phyloP scores from a whole-genome alignment of 2,113 vertebrate genomes.

The Elaphurus davidianus region DNA sequence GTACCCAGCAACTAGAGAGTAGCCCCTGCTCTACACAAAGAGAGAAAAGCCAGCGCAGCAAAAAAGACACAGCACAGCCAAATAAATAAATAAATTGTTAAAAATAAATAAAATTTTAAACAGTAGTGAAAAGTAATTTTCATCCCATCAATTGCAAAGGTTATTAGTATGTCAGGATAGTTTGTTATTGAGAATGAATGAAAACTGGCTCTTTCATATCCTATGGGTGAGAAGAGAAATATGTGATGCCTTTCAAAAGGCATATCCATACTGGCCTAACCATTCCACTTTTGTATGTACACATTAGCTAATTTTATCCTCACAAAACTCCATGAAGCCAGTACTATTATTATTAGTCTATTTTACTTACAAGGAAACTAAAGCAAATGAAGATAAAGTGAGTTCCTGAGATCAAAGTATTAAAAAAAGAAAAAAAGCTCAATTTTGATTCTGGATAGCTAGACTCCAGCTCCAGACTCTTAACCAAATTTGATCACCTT shows the following conservation, averaged over 20 bases:
- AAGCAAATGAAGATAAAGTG: not conserved
- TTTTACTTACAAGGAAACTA: not conserved
- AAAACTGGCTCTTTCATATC: not conserved
- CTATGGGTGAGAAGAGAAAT: not conserved
- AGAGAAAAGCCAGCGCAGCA: not conserved
- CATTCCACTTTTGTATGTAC: not conserved
- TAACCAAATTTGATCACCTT: not conserved
- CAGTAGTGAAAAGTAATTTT: not conserved
- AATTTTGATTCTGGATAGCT: not conserved
- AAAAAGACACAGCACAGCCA: not conserved
- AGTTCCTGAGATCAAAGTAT: not conserved
- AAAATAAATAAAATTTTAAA: not conserved
- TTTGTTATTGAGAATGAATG: not conserved
- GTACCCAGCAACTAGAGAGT: not conserved
- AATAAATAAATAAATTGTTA: not conserved
- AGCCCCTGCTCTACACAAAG: not conserved
- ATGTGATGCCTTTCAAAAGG: not conserved
- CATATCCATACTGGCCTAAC: not conserved
- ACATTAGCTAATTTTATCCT: not conserved
- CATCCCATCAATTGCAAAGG: not conserved
- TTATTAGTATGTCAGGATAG: not conserved
- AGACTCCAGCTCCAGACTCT: not conserved
- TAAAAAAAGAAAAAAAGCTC: not conserved
- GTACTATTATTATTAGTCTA: not conserved
- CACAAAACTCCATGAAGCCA: not conserved